Conservation (phyloP, 2,888 invertebrate species). For the Spodoptera exigua region DNA sequence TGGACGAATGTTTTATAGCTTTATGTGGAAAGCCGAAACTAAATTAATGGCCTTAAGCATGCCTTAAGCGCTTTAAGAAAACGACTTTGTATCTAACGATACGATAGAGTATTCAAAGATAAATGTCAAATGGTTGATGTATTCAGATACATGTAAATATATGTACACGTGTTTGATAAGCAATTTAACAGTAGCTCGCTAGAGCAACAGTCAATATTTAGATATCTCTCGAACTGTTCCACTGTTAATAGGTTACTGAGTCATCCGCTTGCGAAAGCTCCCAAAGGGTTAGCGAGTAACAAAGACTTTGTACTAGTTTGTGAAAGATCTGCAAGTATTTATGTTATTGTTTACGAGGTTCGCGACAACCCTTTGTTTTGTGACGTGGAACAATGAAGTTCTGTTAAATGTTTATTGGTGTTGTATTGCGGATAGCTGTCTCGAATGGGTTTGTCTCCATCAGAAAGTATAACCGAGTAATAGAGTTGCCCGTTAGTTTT, state of each 20-base stretch:
- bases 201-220: slow-evolving; percentile 64
- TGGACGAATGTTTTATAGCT: slow-evolving; percentile 70
- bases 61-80: slow-evolving; percentile 33
- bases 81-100: slow-evolving; percentile 21
- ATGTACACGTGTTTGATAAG: slow-evolving; percentile 48
- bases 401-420: slow-evolving; percentile 71
- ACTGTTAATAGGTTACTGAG: slow-evolving; percentile 69
- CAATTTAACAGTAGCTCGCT: slow-evolving; percentile 48
- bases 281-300: slow-evolving; percentile 67
- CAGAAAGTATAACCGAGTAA: slow-evolving; percentile 46
- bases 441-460: slow-evolving; percentile 52
- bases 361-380: slow-evolving; percentile 76
- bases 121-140: slow-evolving; percentile 34
- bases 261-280: slow-evolving; percentile 75
- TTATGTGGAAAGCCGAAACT: slow-evolving; percentile 57
- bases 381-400: slow-evolving; percentile 65
- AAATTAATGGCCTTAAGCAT: slow-evolving; percentile 38
- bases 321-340: slow-evolving; percentile 72
- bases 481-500: slow-evolving; percentile 54
- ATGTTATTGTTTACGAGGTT: slow-evolving; percentile 72
- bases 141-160: slow-evolving; percentile 37
- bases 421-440: slow-evolving; percentile 67
- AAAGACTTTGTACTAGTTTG: slow-evolving; percentile 65
- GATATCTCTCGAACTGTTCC: slow-evolving; percentile 56
- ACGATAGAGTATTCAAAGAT: slow-evolving; percentile 15